phyloP scores from a whole-genome alignment of 2,797 vertebrate genomes.

The Aldrovandia affinis region DNA sequence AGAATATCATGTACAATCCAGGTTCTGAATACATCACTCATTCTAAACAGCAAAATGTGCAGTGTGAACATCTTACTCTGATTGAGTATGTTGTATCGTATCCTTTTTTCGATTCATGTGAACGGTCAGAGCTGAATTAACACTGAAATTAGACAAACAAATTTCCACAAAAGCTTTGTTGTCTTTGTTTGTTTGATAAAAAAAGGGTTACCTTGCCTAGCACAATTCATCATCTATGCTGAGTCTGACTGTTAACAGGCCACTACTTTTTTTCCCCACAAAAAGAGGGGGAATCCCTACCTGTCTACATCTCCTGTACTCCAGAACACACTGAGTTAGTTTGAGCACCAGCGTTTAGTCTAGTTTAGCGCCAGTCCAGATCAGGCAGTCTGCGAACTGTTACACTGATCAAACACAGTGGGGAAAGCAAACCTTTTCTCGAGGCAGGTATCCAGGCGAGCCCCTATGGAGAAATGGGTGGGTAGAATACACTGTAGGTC shows the following conservation, averaged over 20 bases:
- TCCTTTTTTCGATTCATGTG: background rate
- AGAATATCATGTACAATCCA: background rate
- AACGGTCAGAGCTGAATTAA: background rate
- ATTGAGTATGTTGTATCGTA: background rate
- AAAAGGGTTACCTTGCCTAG: conserved; percentile 15
- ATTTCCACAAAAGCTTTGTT: conserved; percentile 1
- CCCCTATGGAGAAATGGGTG: too few species aligned
- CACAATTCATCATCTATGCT: conserved; percentile 2
- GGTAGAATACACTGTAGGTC: background rate
- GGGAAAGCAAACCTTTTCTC: background rate
- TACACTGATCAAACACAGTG: background rate
- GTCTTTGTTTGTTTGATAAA: conserved; percentile 15
- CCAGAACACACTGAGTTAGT: background rate
- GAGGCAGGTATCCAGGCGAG: background rate
- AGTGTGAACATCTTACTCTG: background rate
- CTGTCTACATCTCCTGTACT: background rate
- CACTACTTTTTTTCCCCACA: background rate
- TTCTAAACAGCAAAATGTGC: background rate
- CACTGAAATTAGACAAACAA: background rate
- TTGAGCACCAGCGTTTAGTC: background rate
- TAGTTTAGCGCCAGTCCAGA: too few species aligned
- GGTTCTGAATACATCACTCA: conserved; percentile 5
- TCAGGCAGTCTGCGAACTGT: background rate
- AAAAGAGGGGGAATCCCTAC: background rate
- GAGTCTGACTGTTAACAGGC: background rate